A percentile compares a stretch with the other conserved stretches of the same genome.
Evolutionary conservation across 2,113 vertebrate genomes (phyloP).

Genomic region (Vidua macroura): DNA sequence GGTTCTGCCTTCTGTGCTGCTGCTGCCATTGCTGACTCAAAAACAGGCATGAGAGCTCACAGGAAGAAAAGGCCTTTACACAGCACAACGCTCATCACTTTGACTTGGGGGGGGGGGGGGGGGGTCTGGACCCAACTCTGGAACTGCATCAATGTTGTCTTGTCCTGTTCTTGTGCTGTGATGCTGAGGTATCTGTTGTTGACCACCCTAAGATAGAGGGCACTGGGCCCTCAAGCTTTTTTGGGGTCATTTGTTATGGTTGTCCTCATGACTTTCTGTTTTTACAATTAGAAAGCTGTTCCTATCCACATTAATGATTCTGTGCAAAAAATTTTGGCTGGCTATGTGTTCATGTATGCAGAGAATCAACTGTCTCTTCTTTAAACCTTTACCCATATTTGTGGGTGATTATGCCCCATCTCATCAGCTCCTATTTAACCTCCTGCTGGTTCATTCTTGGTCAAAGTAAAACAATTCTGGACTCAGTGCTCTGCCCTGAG

Average conservation of each 20-base stretch:
- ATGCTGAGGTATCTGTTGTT: not conserved
- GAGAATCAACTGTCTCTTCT: not conserved
- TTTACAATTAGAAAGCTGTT: not conserved
- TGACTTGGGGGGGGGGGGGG: not conserved
- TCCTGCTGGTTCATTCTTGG: not conserved
- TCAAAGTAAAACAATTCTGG: not conserved
- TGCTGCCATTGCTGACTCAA: not conserved
- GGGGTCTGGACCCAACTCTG: not conserved
- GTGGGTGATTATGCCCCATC: not conserved
- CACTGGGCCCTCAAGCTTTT: not conserved
- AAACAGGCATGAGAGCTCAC: accelerated
- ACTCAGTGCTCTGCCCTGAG: not conserved
- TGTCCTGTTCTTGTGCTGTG: not conserved
- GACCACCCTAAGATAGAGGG: too few relatives aligned
- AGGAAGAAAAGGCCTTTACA: not conserved
- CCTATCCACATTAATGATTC: not conserved
- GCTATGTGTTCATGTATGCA: not conserved
- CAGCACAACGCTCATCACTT: accelerated
- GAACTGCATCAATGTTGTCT: accelerated
- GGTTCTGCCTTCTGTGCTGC: accelerated
- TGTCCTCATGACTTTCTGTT: not conserved
- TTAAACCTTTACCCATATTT: not conserved
- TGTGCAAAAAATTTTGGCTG: not conserved
- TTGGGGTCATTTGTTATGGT: not conserved
- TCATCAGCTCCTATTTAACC: not conserved